These are phyloP conservation scores for Python bivittatus DNA, from an alignment of 2,113 vertebrate species.

Conservation along the genomic window DNA sequence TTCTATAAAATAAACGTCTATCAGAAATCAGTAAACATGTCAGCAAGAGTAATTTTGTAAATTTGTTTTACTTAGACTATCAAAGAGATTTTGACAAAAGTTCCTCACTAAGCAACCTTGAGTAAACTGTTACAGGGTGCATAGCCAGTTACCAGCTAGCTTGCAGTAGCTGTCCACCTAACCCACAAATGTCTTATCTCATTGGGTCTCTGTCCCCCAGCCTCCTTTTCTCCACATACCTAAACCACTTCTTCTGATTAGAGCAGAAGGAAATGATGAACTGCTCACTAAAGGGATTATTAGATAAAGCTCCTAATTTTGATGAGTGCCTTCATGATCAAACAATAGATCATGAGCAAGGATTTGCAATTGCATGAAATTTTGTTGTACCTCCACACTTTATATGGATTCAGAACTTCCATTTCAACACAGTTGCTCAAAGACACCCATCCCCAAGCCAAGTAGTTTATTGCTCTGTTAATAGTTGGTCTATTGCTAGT, in stretches of 20 bases:
- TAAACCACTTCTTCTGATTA: not conserved
- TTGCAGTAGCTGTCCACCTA: not conserved
- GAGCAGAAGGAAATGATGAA: not conserved
- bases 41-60: not conserved
- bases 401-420: not conserved
- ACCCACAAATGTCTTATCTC: not conserved
- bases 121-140: not conserved
- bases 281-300: not conserved
- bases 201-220: not conserved
- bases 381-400: not conserved
- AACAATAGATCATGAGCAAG: not conserved
- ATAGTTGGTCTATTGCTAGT: not conserved
- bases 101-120: not conserved
- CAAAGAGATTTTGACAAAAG: not conserved
- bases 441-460: not conserved
- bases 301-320: not conserved
- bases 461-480: not conserved
- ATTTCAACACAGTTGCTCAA: not conserved
- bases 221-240: not conserved
- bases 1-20: not conserved
- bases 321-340: not conserved
- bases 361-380: not conserved
- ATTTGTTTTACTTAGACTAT: not conserved
- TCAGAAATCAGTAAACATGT: not conserved
- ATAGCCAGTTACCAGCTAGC: not conserved